These are phyloP conservation scores for Regulus satrapa DNA, from an alignment of 2,113 vertebrate species.

Conservation along the genomic window DNA sequence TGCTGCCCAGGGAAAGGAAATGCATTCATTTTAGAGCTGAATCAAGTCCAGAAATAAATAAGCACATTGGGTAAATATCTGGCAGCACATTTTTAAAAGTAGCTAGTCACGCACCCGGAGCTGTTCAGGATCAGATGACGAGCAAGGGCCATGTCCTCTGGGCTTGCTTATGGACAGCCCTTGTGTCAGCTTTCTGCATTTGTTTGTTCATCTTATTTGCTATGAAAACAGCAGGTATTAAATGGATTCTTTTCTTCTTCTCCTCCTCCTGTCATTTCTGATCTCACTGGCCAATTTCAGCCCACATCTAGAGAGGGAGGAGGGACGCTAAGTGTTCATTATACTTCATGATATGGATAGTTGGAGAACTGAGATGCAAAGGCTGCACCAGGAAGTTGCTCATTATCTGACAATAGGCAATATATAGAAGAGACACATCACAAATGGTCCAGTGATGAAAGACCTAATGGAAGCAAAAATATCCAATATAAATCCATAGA, in stretches of 20 bases:
- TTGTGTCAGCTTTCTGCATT: neutral
- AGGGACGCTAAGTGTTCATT: neutral
- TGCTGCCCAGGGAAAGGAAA: neutral
- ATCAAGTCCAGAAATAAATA: neutral
- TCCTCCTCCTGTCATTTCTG: neutral
- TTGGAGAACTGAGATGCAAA: neutral
- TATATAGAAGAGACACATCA: neutral
- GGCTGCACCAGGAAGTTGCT: neutral
- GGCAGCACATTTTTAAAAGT: neutral
- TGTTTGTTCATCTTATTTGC: neutral
- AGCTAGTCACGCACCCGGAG: neutral
- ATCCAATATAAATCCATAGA: neutral
- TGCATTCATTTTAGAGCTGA: neutral
- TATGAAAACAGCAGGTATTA: neutral
- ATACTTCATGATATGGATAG: neutral
- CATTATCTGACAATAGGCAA: neutral
- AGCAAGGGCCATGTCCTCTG: neutral
- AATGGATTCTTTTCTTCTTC: neutral
- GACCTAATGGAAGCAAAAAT: neutral
- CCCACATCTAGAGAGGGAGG: neutral
- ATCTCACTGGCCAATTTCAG: neutral
- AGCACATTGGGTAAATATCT: neutral
- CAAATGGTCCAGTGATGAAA: neutral
- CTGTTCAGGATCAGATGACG: neutral
- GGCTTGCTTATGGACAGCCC: neutral